phyloP scores from a whole-genome alignment of 2,888 invertebrate species.

The Lissocephala sabroskyi region DNA sequence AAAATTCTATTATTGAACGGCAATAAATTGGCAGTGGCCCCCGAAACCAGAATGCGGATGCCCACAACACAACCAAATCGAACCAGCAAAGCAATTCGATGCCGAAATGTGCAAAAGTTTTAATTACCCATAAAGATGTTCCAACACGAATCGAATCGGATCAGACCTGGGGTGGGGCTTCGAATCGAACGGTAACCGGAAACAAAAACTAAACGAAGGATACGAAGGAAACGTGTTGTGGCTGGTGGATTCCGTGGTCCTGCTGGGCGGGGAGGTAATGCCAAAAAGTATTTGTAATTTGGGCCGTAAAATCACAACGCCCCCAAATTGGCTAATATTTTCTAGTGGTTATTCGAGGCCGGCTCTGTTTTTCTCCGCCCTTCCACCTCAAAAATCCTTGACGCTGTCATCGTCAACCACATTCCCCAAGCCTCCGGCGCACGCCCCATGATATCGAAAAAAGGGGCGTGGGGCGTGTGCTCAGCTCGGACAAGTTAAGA shows the following conservation, averaged over 20 bases:
- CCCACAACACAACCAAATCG: conserved; percentile 9
- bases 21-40: conserved; percentile 48
- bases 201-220: conserved; percentile 12
- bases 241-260: conserved; percentile 18
- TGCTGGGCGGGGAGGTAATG: no score
- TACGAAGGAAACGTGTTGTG: conserved; percentile 11
- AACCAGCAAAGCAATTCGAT: conserved; percentile 33
- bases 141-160: conserved; percentile 44
- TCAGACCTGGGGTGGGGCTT: no score
- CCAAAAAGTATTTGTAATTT: not conserved
- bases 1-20: conserved; percentile 53
- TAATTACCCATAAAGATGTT: conserved; percentile 70
- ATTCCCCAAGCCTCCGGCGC: no score
- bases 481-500: conserved; percentile 54
- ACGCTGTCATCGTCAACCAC: not conserved
- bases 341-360: not conserved
- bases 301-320: conserved; percentile 56
- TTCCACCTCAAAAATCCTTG: not conserved
- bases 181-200: conserved; percentile 29
- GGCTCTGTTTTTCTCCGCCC: not conserved
- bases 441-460: no score
- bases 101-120: conserved; percentile 65
- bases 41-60: no score
- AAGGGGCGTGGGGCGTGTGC: no score
- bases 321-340: conserved; percentile 58